Evolutionary conservation across 2,113 vertebrate species (phyloP), one percentile per base, ranked within the genome.

Genomic region (Zapus hudsonius): DNA sequence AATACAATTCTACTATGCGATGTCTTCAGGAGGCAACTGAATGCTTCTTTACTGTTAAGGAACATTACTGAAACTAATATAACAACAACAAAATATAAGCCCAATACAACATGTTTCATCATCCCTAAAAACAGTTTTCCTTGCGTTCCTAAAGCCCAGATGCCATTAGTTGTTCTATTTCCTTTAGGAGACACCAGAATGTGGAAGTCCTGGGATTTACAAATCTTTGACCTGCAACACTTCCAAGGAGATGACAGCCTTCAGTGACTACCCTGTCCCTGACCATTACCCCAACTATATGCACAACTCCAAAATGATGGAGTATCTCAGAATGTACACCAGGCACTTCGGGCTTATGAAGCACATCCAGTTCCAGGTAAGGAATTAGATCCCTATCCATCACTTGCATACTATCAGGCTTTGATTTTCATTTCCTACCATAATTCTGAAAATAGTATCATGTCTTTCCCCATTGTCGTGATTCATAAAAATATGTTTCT

Each of bases 221-320:
- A 97, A 96, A 80, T 99, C 99, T 0, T 96, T 99, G 90, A 98
- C 98, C 90, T 97, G 94, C 92, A 99, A 99, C 97, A 98, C 98
- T 69, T 99, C 98, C 88, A 99, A 99, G 94, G 99, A 99, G 96
- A 98, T 99, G 97, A 99, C 98, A 97, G 98, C 98, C 96, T 99
- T 97, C 97, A 99, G 98, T 0, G 98, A 99, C 89, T 99, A 98
- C 73, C 99, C 99, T 84, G 97, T 98, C 95, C 99, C 99, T 0
- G 98, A 97, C 0, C 90, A 99, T 87, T 99, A 97, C 93, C 98
- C 99, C 90, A 99, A 99, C 98, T 99, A 97, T 96, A 96, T 99
- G 75, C 9, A 33, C 67, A 17, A 42, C 23, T 52, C 23, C 27
- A 47, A 40, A 15, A 16, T 66, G 59, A 94, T 99, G 97, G 97